Evolutionary conservation across 2,797 vertebrate species (phyloP).

Genomic region (Cyprinodon diabolis): DNA sequence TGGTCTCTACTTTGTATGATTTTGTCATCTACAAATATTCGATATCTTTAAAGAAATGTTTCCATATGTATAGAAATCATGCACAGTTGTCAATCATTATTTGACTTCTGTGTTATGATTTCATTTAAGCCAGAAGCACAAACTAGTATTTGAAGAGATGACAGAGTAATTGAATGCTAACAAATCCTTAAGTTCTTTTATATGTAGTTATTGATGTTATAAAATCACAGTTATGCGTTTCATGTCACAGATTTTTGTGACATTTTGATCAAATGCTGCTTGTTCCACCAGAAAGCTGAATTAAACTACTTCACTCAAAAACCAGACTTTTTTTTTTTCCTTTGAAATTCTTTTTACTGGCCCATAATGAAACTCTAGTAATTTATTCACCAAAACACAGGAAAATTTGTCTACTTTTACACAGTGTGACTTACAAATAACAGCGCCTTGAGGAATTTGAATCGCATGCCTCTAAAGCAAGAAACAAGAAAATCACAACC

Average conservation of each 20-base stretch:
- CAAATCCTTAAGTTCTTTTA: not conserved
- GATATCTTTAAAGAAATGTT: not conserved
- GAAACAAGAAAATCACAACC: not conserved
- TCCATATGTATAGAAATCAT: not conserved
- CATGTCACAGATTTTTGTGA: not conserved
- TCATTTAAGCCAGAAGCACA: not conserved
- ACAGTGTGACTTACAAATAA: not conserved
- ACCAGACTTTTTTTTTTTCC: not conserved
- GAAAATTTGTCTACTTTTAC: not conserved
- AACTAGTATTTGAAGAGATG: not conserved
- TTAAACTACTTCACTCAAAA: not conserved
- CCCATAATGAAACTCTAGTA: not conserved
- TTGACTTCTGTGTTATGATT: not conserved
- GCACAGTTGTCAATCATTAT: not conserved
- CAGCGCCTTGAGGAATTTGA: not conserved
- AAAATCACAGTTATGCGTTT: not conserved
- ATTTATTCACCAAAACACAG: not conserved
- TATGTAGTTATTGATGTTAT: not conserved
- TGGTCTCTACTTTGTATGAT: not conserved
- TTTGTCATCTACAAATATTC: not conserved
- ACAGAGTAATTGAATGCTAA: not conserved
- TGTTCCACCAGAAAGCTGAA: not conserved
- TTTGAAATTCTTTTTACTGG: not conserved
- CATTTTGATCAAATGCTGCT: constrained; percentile 1
- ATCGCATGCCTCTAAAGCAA: not conserved